Base-by-base conservation (phyloP, 2,797 vertebrate species). In the Eurystomus glaucurus region DNA sequence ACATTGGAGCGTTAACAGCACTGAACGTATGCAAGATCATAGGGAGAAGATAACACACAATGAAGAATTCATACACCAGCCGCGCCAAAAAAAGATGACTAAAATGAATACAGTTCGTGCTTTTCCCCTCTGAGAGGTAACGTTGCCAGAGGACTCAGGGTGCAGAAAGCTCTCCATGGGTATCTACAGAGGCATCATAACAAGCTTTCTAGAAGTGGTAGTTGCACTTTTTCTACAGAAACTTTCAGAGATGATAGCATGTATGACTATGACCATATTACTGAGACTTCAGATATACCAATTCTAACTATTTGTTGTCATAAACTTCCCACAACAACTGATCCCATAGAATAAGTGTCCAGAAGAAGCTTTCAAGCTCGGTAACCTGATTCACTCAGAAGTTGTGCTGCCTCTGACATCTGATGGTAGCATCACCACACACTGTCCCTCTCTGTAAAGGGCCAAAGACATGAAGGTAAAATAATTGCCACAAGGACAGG, bases 391-490 rank as follows among this genome's bases (percentile, higher is more conserved):
- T 35, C 2, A 9, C 21, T 69, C 5, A 5, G 19, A 4, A 57
- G 11, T 5, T 54, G 8, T 60, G 21, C 16, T 50, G 14, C 35
- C 6, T 39, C 54, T 61, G 41, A 52, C 14, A 37, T 41, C 17
- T 43, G 54, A 57, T 33, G 52, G 12, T 45, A 45, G 9, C 28
- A 45, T 45, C 41, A 45, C 14, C 41, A n/a, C 28, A 45, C 39
- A 7, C 9, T 29, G 5, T 16, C 33, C 5, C 4, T 35, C 14
- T 70, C 29, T 11, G 33, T 7, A 31, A 65, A 48, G 11, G 9
- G 5, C 9, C 16, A 69, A 80, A 68, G 37, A 51, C 5, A n/a
- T 0, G 0, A 39, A 0, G 1, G 14, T 37, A 48, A 77, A 81
- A 55, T 46, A n/a, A 39, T 19, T 13, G 4, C 6, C 14, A 31